phyloP scores from a whole-genome alignment of 2,888 invertebrate species.

The Vandiemenella viatica region DNA sequence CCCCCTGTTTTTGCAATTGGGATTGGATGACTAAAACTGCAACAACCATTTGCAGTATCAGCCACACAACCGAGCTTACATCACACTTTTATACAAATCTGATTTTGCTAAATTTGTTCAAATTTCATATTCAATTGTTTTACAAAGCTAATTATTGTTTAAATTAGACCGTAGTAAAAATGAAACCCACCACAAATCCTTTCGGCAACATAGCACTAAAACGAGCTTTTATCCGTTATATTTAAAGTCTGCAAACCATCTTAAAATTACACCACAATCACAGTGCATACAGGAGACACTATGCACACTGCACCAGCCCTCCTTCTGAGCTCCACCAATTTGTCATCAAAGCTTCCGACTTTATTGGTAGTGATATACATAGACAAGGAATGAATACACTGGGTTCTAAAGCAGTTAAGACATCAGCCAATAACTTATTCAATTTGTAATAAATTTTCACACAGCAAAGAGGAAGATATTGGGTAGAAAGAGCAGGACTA shows the following conservation, averaged over 20 bases:
- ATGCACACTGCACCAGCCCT: conserved; percentile 8
- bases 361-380: conserved; percentile 7
- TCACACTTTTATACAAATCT: conserved; percentile 18
- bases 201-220: conserved; percentile 16
- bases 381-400: conserved; percentile 14
- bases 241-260: conserved; percentile 15
- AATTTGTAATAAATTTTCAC: conserved; percentile 12
- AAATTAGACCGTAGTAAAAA: conserved; percentile 18
- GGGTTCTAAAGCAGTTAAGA: conserved; percentile 12
- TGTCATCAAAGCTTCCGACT: conserved; percentile 11
- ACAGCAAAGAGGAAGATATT: conserved; percentile 12
- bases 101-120: conserved; percentile 10
- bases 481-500: conserved; percentile 20
- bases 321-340: conserved; percentile 10
- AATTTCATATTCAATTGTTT: conserved; percentile 12
- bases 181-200: conserved; percentile 13
- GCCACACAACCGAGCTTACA: conserved; percentile 17
- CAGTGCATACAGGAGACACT: conserved; percentile 11
- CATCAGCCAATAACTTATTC: conserved; percentile 3
- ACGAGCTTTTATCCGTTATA: conserved; percentile 14
- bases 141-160: conserved; percentile 18
- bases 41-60: conserved; percentile 13
- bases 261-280: conserved; percentile 15
- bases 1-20: conserved; percentile 9
- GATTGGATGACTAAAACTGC: conserved; percentile 7